These are phyloP conservation scores for Syrista parreyssii DNA, from an alignment of 2,888 invertebrate species.

Conservation along the genomic window DNA sequence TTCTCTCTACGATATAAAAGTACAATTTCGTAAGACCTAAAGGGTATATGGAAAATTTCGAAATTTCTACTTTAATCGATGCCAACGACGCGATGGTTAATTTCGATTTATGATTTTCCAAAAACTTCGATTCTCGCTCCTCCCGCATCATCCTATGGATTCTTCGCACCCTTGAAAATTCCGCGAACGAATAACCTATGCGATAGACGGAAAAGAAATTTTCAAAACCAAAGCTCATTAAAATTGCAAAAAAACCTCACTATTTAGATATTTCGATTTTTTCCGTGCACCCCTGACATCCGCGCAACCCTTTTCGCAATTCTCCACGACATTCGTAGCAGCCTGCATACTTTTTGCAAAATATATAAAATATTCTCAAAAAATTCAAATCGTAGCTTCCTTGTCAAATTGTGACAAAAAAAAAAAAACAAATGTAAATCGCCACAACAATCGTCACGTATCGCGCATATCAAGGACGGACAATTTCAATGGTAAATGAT, in stretches of 20 bases:
- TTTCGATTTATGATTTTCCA: not conserved
- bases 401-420: not conserved
- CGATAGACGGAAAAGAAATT: not conserved
- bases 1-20: not conserved
- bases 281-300: not conserved
- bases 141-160: not conserved
- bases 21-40: not conserved
- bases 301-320: not conserved
- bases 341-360: not conserved
- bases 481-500: not conserved
- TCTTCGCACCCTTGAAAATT: slow-evolving; percentile 6
- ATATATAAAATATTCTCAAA: not conserved
- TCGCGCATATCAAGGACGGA: not conserved
- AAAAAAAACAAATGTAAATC: not conserved
- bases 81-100: not conserved
- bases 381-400: not conserved
- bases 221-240: not conserved
- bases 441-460: not conserved
- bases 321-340: not conserved
- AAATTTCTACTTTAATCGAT: not conserved
- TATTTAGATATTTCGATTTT: not conserved
- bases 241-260: not conserved
- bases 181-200: slow-evolving; percentile 3
- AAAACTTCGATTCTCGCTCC: not conserved
- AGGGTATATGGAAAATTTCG: not conserved